phyloP scores from a whole-genome alignment of 1,140 invertebrate species.

The Listronotus oregonensis region DNA sequence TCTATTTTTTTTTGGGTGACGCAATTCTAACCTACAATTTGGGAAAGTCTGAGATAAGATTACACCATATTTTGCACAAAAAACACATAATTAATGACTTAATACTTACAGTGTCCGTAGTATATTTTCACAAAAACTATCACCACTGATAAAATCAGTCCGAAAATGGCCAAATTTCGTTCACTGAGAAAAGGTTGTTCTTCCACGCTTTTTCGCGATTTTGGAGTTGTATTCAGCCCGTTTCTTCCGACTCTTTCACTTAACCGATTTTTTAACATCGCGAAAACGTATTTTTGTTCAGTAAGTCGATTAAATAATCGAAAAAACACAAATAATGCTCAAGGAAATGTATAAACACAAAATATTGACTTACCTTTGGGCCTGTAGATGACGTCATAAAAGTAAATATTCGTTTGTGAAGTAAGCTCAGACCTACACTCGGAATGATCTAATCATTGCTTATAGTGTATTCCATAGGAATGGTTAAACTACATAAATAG shows the following conservation, averaged over 20 bases:
- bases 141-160: constrained; percentile 44
- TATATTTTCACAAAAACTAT: constrained; percentile 44
- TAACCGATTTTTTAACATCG: constrained; percentile 35
- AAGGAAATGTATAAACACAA: constrained; percentile 16
- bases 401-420: constrained; percentile 19
- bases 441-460: not conserved
- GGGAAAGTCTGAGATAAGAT: constrained; percentile 5
- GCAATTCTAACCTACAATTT: constrained; percentile 1
- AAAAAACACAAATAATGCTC: constrained; percentile 1
- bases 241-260: constrained; percentile 26
- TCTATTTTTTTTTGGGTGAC: not conserved
- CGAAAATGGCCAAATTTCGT: constrained; percentile 43
- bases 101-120: constrained; percentile 44
- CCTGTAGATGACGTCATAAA: constrained; percentile 28
- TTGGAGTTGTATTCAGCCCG: constrained; percentile 20
- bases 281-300: not conserved
- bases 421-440: not conserved
- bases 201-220: constrained; percentile 25
- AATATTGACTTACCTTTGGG: constrained; percentile 33
- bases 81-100: constrained; percentile 4
- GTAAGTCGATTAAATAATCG: not conserved
- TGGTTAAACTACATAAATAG: not conserved
- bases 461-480: not conserved
- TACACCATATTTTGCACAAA: constrained; percentile 1
- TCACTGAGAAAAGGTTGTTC: constrained; percentile 38